A percentile compares a stretch with the other conserved stretches of the same genome.
Conservation (phyloP, 92 coral and sea anemone genomes). For the Porites evermanni region DNA sequence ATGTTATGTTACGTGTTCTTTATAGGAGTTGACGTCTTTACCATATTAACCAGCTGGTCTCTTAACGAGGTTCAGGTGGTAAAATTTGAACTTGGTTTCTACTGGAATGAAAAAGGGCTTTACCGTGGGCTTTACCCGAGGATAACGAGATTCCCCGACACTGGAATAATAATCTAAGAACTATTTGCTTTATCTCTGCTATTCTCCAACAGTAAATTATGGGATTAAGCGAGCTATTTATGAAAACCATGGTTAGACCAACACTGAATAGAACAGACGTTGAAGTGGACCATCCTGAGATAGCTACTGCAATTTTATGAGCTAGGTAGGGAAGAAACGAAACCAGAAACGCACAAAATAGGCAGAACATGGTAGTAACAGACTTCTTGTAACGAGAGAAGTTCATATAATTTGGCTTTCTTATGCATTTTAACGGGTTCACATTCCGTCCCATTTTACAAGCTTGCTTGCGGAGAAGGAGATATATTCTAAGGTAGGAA, state of each 20-base stretch:
- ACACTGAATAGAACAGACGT: conserved; percentile 48
- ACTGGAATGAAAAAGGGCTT: conserved; percentile 6
- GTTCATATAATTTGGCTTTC: conserved; percentile 17
- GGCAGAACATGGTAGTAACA: conserved; percentile 56
- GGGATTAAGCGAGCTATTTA: conserved; percentile 66
- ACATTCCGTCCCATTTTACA: conserved; percentile 31
- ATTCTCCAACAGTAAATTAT: conserved; percentile 57
- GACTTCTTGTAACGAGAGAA: conserved; percentile 55
- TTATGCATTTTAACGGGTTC: conserved; percentile 28
- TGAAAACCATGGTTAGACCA: conserved; percentile 58
- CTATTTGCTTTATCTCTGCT: conserved; percentile 29
- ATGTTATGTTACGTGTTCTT: too few relatives aligned
- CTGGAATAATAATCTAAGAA: conserved; percentile 1
- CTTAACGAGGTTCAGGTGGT: background rate
- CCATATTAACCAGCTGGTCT: too few relatives aligned
- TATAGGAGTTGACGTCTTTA: too few relatives aligned
- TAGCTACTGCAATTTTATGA: conserved; percentile 28
- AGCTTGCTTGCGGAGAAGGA: conserved; percentile 41
- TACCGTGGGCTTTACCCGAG: background rate
- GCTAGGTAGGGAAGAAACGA: conserved; percentile 64
- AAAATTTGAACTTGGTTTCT: conserved; percentile 18
- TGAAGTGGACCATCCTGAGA: conserved; percentile 26
- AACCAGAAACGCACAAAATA: conserved; percentile 44
- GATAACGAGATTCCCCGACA: background rate
- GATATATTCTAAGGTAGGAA: conserved; percentile 49